Evolutionary conservation across 2,888 invertebrate genomes (phyloP), one percentile per base, ranked within the genome.

Genomic region (Platycnemis pennipes): DNA sequence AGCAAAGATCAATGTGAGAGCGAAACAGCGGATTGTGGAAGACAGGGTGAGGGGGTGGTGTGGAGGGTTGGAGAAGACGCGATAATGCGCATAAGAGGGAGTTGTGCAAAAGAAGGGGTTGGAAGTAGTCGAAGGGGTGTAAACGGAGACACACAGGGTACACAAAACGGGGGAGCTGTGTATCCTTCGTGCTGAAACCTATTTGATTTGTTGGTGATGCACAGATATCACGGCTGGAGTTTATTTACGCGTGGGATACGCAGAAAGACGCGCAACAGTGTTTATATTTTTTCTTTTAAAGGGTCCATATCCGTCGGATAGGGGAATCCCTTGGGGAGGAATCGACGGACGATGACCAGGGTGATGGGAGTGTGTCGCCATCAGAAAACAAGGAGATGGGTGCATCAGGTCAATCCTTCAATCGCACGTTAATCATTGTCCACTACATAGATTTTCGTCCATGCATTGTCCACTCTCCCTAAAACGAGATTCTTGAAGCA

Each of bases 81-180:
- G 53, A 42, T 31, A 37, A 56, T 53, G 56, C 53, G 56, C 42
- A 26, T 13, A 46, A 22, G 89, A 42, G 56, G 2, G 46, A 42
- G 63, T 42, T 42, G 63, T 44, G 91, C 44, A 2, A 1, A 89
- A 42, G 37, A n/a, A 46, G 42, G 37, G 88, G 31, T n/a, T 13
- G 31, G 53, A 37, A 46, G 49, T 56, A 22, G 46, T 45, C 4
- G 56, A 26, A 89, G 37, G 89, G n/a, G 63, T 22, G 63, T 63
- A 22, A 63, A n/a, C 26, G 63, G 26, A 63, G 1, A n/a, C 63
- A 26, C 63, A 63, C 63, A 77, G 77, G 77, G 77, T 37, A 77
- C 77, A 77, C 77, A 77, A 77, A 77, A 37, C 77, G 77, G 77
- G 37, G 77, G 77, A 37, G 77, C 37, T 77, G 77, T 77, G 77